phyloP scores from a whole-genome alignment of 92 coral and sea anemone species.

The Phymanthus crucifer region DNA sequence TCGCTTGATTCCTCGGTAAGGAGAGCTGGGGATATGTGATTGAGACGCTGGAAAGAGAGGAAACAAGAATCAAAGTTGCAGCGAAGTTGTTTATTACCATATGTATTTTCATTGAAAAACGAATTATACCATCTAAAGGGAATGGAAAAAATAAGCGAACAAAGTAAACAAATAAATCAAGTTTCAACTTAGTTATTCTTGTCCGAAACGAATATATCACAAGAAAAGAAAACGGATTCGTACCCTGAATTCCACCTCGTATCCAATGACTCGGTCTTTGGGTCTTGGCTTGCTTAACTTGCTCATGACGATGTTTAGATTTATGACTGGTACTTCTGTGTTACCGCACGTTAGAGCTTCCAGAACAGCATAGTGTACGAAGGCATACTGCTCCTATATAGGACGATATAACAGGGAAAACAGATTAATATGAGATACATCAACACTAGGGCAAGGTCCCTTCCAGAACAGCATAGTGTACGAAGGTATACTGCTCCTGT shows the following conservation, averaged over 20 bases:
- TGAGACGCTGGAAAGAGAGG: constrained; percentile 28
- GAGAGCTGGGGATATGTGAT: constrained; percentile 13
- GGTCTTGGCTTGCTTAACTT: constrained; percentile 22
- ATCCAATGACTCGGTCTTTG: constrained; percentile 14
- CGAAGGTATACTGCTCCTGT: constrained; percentile 17
- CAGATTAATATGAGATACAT: not conserved
- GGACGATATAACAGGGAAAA: not conserved
- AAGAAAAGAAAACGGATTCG: not conserved
- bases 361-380: constrained; percentile 23
- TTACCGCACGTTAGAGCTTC: constrained; percentile 36
- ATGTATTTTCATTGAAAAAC: not conserved
- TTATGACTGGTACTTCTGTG: constrained; percentile 28
- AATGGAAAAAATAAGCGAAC: not conserved
- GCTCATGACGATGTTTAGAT: constrained; percentile 6
- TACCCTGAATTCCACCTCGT: constrained; percentile 32
- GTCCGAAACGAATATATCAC: too few species aligned
- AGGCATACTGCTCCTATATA: constrained; percentile 25
- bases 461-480: constrained; percentile 14
- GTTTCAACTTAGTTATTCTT: too few species aligned
- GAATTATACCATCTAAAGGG: not conserved
- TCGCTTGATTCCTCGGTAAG: constrained; percentile 13
- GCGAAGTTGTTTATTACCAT: too few species aligned
- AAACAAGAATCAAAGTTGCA: not conserved
- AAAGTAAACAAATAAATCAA: too few species aligned
- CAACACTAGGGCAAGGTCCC: not conserved